Evolutionary conservation across 2,113 vertebrate genomes (phyloP).

Genomic region (Mus pahari): DNA sequence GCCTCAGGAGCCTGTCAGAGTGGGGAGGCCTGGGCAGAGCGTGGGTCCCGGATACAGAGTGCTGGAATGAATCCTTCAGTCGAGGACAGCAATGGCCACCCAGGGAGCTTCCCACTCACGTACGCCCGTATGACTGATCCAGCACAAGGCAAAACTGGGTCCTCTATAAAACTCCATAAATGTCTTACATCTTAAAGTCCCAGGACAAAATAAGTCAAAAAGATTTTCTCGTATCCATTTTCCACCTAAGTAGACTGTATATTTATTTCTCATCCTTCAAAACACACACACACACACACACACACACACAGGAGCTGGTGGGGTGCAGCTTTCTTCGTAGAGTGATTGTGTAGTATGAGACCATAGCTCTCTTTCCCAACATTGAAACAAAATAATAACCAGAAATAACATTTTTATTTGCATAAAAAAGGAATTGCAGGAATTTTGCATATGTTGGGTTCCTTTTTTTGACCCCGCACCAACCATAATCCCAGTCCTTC

Average conservation of each 20-base stretch:
- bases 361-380: not conserved
- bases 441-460: not conserved
- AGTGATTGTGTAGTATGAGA: not conserved
- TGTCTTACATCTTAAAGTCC: not conserved
- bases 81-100: not conserved
- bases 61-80: not conserved
- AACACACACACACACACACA: not conserved
- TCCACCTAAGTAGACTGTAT: not conserved
- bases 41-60: rapidly evolving
- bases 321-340: not conserved
- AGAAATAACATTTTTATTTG: not conserved
- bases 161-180: not conserved
- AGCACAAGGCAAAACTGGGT: not conserved
- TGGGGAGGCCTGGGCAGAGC: not conserved
- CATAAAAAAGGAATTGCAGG: not conserved
- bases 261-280: not conserved
- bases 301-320: too few relatives aligned
- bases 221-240: conserved; percentile 36
- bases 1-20: not conserved
- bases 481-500: not conserved
- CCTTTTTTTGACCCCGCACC: not conserved
- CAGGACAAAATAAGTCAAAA: not conserved
- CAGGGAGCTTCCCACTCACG: not conserved
- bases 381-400: not conserved
- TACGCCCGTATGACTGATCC: not conserved